Percentiles rank a stretch among this genome's conserved stretches.
These are phyloP conservation scores for Coelopa pilipes DNA, from an alignment of 2,888 invertebrate species.

Conservation along the genomic window DNA sequence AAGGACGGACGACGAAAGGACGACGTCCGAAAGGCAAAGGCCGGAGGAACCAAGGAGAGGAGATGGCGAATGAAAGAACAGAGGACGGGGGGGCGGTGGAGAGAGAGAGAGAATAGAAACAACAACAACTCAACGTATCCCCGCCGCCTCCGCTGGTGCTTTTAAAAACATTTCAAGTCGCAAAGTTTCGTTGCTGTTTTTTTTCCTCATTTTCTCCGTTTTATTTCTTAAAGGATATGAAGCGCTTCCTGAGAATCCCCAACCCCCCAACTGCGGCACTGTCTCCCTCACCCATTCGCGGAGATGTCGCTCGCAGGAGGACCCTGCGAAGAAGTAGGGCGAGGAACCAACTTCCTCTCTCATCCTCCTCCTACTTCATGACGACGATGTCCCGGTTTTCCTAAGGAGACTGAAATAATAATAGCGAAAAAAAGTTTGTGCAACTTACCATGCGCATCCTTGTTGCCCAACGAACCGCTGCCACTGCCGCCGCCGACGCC, in stretches of 20 bases:
- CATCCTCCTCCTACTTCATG: no score
- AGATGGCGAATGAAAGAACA: no score
- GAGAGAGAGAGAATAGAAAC: no score
- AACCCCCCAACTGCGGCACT: no score
- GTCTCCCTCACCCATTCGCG: no score
- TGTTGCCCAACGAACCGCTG: conserved; percentile 53
- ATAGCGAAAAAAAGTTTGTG: conserved; percentile 1
- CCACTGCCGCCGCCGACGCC: conserved; percentile 38
- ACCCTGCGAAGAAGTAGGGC: conserved; percentile 17
- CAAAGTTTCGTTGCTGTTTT: background rate
- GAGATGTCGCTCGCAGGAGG: no score
- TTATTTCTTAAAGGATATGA: conserved; percentile 50
- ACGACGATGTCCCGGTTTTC: no score
- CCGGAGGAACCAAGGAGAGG: no score
- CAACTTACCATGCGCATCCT: conserved; percentile 64
- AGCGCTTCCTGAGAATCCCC: no score
- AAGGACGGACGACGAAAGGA: no score
- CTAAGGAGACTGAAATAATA: conserved; percentile 8
- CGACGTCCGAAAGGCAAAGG: no score
- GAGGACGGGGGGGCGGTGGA: no score
- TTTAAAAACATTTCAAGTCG: conserved; percentile 19
- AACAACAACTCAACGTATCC: conserved; percentile 14
- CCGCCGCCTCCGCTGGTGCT: background rate
- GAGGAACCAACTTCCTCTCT: background rate
- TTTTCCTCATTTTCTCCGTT: conserved; percentile 40